Evolutionary conservation across 2,797 vertebrate genomes (phyloP), one percentile per base, ranked within the genome.

Genomic region (Novumbra hubbsi): DNA sequence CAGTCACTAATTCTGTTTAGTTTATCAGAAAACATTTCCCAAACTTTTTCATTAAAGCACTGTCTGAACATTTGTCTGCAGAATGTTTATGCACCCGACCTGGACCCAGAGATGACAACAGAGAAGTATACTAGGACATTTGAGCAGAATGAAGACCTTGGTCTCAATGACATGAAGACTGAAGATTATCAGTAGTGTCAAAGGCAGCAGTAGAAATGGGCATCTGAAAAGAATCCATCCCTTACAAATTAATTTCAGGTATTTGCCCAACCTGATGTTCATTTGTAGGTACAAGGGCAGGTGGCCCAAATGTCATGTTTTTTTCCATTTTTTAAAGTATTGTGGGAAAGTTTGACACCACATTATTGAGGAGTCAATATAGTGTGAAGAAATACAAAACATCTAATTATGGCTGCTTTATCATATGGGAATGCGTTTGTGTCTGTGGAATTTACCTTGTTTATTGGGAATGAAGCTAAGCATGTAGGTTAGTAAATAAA

Each of bases 91-190:
- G 97, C 97, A 0, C 98, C 98, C 0, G 98, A 99, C 0, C 90
- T 95, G 0, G 98, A 99, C 72, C 97, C 97, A 0, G 95, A 98
- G 90, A 90, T 99, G 93, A 90, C 49, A 0, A 79, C 89, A 11
- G 95, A 96, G 83, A 94, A 73, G 75, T 99, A 98, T 7, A 78
- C 91, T 4, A 94, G 98, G 60, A 88, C 89, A 0, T 97, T 95
- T 16, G 93, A 98, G 80, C 97, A 99, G 87, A 97, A 98, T 0
- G 97, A 99, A 14, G 97, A 97, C 0, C 92, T 99, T 6, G 98
- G 98, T 5, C 89, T 99, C n/a, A 99, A 97, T 2, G 96, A 98
- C 87, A 98, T 99, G 97, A 95, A 88, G 80, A 98, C 96, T 0
- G 98, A 99, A 67, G 94, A 91, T 30, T 99, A 98, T 1, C 87